A percentile compares a stretch with the other conserved stretches of the same genome.
These are phyloP conservation scores for Tragelaphus imberbis DNA, from an alignment of 2,113 vertebrate species.

Conservation along the genomic window DNA sequence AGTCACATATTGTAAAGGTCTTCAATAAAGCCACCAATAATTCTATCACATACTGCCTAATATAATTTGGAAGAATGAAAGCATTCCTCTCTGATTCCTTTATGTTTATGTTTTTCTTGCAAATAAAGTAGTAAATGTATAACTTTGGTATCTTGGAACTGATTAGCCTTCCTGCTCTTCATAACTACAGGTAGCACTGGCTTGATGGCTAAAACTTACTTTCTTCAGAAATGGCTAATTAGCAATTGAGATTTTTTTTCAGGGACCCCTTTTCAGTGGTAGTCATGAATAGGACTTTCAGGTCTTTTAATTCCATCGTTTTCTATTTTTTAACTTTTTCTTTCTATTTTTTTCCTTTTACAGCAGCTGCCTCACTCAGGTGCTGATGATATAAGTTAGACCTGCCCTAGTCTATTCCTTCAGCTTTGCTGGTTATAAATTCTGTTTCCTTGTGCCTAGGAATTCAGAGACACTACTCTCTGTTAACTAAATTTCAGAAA, in stretches of 20 bases:
- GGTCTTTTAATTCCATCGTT: neutral
- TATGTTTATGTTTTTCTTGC: conserved; percentile 8
- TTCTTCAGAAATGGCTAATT: neutral
- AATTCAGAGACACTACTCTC: neutral
- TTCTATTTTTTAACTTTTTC: neutral
- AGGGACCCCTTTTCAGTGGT: neutral
- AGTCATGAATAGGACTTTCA: neutral
- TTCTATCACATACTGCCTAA: neutral
- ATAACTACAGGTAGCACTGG: neutral
- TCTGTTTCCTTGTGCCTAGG: neutral
- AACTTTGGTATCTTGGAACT: neutral
- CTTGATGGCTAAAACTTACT: neutral
- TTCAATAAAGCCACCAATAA: neutral
- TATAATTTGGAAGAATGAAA: neutral
- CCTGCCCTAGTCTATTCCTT: neutral
- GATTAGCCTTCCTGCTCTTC: neutral
- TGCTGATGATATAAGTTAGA: neutral
- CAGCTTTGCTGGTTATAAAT: neutral
- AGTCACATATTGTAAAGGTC: neutral
- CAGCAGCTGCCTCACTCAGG: neutral
- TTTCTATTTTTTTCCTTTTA: neutral
- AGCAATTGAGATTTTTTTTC: neutral
- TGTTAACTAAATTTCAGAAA: neutral
- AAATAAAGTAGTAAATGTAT: neutral
- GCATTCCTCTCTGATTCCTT: neutral